Conservation (phyloP, 2,888 invertebrate genomes). For the Rotaria socialis region DNA sequence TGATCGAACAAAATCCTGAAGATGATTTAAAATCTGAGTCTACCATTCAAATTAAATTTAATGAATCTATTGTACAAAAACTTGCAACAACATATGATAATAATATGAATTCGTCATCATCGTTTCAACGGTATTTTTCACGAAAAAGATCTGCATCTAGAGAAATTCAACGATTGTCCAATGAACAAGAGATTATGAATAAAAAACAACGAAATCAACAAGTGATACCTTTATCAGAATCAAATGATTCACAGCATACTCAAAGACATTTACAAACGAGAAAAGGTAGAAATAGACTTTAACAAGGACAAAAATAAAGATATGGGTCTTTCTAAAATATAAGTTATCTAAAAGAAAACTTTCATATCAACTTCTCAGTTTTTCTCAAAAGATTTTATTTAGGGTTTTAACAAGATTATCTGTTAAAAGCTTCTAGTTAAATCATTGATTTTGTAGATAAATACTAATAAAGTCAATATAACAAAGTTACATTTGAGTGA, state of each 20-base stretch:
- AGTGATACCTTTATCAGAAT: not conserved
- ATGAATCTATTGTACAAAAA: not conserved
- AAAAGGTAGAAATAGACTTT: not conserved
- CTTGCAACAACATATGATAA: not conserved
- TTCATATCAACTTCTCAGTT: no score
- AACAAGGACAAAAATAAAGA: not conserved
- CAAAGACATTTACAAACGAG: not conserved
- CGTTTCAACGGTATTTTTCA: not conserved
- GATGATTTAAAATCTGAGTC: not conserved
- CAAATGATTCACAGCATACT: not conserved
- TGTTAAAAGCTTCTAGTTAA: no score
- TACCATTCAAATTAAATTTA: conserved; percentile 1
- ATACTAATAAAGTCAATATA: no score
- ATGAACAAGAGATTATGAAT: not conserved
- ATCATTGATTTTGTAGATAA: no score
- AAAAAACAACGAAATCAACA: not conserved
- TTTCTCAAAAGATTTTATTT: no score
- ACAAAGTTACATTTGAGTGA: no score
- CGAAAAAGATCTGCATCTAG: not conserved
- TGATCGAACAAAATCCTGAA: not conserved
- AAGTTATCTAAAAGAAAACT: no score
- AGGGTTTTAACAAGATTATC: no score
- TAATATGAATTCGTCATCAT: no score
- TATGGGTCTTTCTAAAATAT: no score
- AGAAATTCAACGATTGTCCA: not conserved